Percentiles rank a stretch among this genome's conserved stretches.
phyloP scores from a whole-genome alignment of 1,140 invertebrate genomes.

The Ips nitidus region DNA sequence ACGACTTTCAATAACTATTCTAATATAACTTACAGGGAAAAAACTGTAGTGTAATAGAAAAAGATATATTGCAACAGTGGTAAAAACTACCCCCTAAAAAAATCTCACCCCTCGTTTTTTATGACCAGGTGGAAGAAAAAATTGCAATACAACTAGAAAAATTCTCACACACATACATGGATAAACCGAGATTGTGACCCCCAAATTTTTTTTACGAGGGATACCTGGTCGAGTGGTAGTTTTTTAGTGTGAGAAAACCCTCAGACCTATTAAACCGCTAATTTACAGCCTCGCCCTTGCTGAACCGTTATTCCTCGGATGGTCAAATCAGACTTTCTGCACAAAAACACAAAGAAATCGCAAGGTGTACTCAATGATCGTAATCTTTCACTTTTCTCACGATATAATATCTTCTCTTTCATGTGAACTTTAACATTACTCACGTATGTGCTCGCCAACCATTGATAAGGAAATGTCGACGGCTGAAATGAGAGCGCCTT shows the following conservation, averaged over 20 bases:
- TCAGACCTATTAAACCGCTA: not conserved
- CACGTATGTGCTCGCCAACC: constrained; percentile 28
- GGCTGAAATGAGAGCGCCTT: constrained; percentile 20
- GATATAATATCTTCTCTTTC: constrained; percentile 29
- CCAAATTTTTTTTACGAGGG: constrained; percentile 9
- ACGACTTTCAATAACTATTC: no score
- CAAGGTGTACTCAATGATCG: constrained; percentile 16
- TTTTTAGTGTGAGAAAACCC: not conserved
- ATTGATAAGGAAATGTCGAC: constrained; percentile 29
- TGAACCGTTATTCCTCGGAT: not conserved
- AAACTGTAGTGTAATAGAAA: no score
- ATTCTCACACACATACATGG: constrained; percentile 9
- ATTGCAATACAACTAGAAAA: not conserved
- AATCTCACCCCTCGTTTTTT: constrained; percentile 23
- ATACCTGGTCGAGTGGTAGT: not conserved
- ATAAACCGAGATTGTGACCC: constrained; percentile 1
- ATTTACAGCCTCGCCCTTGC: not conserved
- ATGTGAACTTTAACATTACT: constrained; percentile 31
- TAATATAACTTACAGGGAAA: no score
- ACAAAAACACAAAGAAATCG: constrained; percentile 14
- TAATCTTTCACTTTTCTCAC: constrained; percentile 32
- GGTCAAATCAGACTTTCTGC: not conserved
- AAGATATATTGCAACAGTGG: constrained; percentile 5
- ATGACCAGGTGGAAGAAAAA: constrained; percentile 14
- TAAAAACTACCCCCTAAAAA: not conserved